A percentile compares a stretch with the other conserved stretches of the same genome.
Conservation (phyloP, 2,797 vertebrate genomes). For the Nannoperca australis region DNA sequence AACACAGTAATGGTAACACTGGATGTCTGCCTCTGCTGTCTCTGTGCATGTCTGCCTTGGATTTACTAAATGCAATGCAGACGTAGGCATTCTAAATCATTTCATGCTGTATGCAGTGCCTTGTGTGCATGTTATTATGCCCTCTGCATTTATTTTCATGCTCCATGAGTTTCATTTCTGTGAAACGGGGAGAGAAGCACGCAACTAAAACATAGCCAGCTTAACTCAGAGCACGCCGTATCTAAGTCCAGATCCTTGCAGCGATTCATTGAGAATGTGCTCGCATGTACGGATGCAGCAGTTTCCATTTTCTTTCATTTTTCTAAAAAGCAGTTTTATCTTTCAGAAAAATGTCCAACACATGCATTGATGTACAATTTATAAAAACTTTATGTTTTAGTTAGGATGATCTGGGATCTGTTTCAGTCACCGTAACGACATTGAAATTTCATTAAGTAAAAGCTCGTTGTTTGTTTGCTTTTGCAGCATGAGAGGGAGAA, state of each 20-base stretch:
- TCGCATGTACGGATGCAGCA: not conserved
- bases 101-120: not conserved
- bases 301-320: not conserved
- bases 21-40: not conserved
- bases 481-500: not conserved
- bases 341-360: not conserved
- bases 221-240: not conserved
- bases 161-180: constrained; percentile 76
- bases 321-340: not conserved
- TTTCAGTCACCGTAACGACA: not conserved
- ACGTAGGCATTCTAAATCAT: not conserved
- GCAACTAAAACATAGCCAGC: not conserved
- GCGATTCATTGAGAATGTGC: no score
- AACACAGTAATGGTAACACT: not conserved
- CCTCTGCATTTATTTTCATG: not conserved
- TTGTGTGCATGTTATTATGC: not conserved
- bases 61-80: not conserved
- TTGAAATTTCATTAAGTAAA: not conserved
- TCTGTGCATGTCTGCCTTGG: not conserved
- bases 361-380: not conserved
- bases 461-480: not conserved
- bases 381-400: not conserved
- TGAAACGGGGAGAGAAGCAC: constrained; percentile 50
- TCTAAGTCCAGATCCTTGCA: not conserved
- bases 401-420: not conserved